These are phyloP conservation scores for Euwallacea similis DNA, from an alignment of 1,140 invertebrate genomes.

Conservation along the genomic window DNA sequence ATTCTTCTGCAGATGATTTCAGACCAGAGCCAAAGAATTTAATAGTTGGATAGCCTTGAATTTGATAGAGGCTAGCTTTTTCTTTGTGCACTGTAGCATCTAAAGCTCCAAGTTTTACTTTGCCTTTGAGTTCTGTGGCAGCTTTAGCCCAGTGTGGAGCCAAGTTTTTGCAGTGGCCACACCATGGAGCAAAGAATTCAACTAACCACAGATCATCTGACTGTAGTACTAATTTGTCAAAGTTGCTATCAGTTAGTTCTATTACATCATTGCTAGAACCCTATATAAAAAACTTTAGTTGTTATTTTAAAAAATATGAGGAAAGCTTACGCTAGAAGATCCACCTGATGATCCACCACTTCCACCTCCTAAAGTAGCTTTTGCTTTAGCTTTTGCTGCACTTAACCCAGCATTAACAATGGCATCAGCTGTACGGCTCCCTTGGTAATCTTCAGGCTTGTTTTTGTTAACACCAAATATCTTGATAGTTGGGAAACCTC, in stretches of 20 bases:
- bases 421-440: slow-evolving; percentile 79
- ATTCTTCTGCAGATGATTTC: slow-evolving; percentile 77
- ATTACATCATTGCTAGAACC: slow-evolving; percentile 72
- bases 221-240: slow-evolving; percentile 85
- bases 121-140: slow-evolving; percentile 63
- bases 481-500: slow-evolving; percentile 96
- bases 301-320: slow-evolving; percentile 1
- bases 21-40: slow-evolving; percentile 89
- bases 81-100: slow-evolving; percentile 91
- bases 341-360: slow-evolving; percentile 59
- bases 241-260: slow-evolving; percentile 93
- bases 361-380: slow-evolving; percentile 59
- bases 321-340: slow-evolving; percentile 41
- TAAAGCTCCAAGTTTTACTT: slow-evolving; percentile 90
- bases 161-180: slow-evolving; percentile 94
- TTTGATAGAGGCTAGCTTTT: slow-evolving; percentile 76
- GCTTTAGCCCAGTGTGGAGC: slow-evolving; percentile 94
- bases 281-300: slow-evolving; percentile 30
- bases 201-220: slow-evolving; percentile 95
- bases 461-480: slow-evolving; percentile 89
- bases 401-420: slow-evolving; percentile 83
- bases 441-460: slow-evolving; percentile 85
- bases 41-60: slow-evolving; percentile 96
- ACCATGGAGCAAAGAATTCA: slow-evolving; percentile 97
- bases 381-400: slow-evolving; percentile 70